A percentile compares a stretch with the other conserved stretches of the same genome.
phyloP scores from a whole-genome alignment of 2,113 vertebrate genomes.

The Nothocercus nigrocapillus region DNA sequence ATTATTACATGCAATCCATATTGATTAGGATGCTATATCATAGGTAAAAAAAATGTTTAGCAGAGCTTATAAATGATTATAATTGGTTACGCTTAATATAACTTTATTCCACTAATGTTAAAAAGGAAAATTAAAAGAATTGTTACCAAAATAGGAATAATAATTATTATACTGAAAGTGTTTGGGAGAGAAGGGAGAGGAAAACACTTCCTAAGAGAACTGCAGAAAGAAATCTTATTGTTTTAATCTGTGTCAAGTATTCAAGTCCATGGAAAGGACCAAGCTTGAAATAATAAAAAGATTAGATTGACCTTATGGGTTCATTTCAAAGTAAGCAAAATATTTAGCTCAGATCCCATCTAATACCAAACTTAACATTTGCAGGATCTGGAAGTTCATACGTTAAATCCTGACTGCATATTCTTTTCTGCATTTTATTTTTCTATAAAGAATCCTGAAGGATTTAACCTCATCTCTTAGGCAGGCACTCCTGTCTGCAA shows the following conservation, averaged over 20 bases:
- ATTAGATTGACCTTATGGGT: rapidly evolving
- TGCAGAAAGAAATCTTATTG: background rate
- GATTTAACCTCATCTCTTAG: background rate
- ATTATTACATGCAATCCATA: background rate
- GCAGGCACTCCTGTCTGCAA: background rate
- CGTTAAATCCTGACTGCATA: background rate
- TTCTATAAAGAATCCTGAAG: background rate
- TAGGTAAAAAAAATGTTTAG: background rate
- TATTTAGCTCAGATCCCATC: background rate
- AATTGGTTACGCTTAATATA: background rate
- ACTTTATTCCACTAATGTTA: background rate
- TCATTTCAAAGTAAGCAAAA: background rate
- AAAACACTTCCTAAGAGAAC: background rate
- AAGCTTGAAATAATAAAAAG: background rate
- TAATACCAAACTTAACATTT: background rate
- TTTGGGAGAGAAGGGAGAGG: background rate
- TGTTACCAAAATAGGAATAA: background rate
- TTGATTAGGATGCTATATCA: background rate
- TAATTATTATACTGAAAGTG: background rate
- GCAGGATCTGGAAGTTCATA: background rate
- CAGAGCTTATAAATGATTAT: background rate
- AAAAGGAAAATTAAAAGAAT: background rate
- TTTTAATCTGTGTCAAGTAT: background rate
- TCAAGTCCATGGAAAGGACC: background rate
- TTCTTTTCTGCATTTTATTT: too few species aligned